Conservation (phyloP, 2,888 invertebrate genomes). For the Liopterus haemorrhoidalis region DNA sequence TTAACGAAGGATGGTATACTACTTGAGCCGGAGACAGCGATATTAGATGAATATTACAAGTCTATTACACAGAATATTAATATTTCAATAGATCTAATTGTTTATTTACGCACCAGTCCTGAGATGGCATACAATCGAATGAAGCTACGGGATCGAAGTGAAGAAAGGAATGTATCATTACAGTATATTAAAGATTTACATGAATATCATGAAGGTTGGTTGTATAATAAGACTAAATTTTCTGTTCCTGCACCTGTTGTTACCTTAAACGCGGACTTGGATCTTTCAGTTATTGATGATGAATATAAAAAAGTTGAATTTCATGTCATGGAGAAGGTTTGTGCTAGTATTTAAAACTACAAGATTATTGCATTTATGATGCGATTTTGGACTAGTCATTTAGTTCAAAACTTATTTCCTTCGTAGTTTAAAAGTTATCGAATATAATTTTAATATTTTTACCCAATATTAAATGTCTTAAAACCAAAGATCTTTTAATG, state of each 20-base stretch:
- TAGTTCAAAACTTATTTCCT: too few relatives aligned
- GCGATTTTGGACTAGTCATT: too few relatives aligned
- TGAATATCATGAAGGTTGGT: constrained; percentile 67
- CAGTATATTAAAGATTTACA: constrained; percentile 76
- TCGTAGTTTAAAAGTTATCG: too few relatives aligned
- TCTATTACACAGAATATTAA: constrained; percentile 69
- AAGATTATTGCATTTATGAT: too few relatives aligned
- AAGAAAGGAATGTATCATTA: constrained; percentile 75
- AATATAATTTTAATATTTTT: too few relatives aligned
- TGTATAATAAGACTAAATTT: constrained; percentile 47
- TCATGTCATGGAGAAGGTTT: too few relatives aligned
- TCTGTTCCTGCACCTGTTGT: too few relatives aligned
- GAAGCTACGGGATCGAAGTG: constrained; percentile 66
- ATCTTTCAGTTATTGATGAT: constrained; percentile 61
- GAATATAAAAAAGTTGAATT: too few relatives aligned
- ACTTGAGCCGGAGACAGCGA: constrained; percentile 69
- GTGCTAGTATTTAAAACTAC: too few relatives aligned
- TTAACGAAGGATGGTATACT: constrained; percentile 63
- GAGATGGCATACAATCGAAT: constrained; percentile 66
- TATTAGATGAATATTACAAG: constrained; percentile 81
- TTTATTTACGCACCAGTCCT: constrained; percentile 62
- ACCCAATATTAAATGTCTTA: too few relatives aligned
- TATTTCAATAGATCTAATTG: constrained; percentile 77
- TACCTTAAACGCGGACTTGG: constrained; percentile 39
- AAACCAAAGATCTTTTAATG: too few relatives aligned